phyloP scores from a whole-genome alignment of 2,113 vertebrate genomes.

The Centropus bengalensis region DNA sequence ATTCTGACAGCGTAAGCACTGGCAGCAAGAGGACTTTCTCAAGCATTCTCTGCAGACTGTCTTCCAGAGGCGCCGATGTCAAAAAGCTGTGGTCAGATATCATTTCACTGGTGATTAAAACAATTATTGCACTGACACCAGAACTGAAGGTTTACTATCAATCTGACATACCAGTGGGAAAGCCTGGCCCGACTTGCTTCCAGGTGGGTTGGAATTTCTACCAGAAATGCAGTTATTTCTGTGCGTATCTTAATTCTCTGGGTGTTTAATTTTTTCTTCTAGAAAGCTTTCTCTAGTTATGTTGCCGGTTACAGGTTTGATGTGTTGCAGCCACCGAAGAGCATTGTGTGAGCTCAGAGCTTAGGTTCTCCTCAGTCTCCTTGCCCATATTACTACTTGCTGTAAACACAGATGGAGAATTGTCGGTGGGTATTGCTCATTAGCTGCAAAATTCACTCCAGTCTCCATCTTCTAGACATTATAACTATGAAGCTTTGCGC shows the following conservation, averaged over 20 bases:
- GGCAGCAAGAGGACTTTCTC: conserved; percentile 97
- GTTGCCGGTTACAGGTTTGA: not conserved
- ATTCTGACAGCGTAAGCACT: conserved; percentile 89
- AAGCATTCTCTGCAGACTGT: conserved; percentile 89
- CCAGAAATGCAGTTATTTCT: not conserved
- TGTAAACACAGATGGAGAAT: not conserved
- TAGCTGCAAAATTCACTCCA: not conserved
- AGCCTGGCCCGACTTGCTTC: conserved; percentile 94
- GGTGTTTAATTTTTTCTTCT: not conserved
- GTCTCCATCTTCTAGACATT: not conserved
- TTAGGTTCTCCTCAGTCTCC: not conserved
- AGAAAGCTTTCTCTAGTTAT: not conserved
- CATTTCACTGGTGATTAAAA: conserved; percentile 95
- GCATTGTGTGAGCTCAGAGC: not conserved
- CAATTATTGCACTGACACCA: conserved; percentile 92
- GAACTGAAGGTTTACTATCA: conserved; percentile 95
- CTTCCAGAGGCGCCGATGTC: conserved; percentile 90
- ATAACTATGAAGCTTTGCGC: not conserved
- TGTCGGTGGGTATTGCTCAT: accelerated
- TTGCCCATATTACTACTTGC: not conserved
- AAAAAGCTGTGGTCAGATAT: conserved; percentile 97
- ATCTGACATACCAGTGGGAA: conserved; percentile 91
- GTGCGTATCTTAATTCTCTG: not conserved
- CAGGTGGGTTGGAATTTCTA: conserved; percentile 81
- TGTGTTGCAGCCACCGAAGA: not conserved